Conservation (phyloP, 2,888 invertebrate genomes). For the Nomada flava region DNA sequence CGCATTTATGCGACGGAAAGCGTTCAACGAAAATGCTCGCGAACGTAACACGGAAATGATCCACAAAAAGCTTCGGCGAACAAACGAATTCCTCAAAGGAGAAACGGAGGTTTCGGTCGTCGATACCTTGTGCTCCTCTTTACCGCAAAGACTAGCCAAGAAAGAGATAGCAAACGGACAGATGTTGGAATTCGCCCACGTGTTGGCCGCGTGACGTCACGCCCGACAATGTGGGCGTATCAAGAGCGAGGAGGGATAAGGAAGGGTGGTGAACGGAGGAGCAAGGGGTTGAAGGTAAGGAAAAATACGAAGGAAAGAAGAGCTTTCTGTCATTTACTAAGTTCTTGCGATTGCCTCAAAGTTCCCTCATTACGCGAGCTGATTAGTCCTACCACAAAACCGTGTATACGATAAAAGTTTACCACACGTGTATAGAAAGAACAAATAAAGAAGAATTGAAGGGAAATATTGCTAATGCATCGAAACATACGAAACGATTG, state of each 20-base stretch:
- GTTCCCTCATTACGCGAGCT: too few species aligned
- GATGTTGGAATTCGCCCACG: constrained; percentile 83
- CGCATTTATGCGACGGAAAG: constrained; percentile 1
- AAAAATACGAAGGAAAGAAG: constrained; percentile 9
- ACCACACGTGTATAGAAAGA: too few species aligned
- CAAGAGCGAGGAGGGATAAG: constrained; percentile 73
- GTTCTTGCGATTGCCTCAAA: too few species aligned
- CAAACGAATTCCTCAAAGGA: constrained; percentile 19
- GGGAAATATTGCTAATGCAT: too few species aligned
- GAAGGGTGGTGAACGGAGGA: constrained; percentile 77
- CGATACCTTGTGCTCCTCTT: constrained; percentile 29
- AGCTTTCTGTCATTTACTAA: too few species aligned
- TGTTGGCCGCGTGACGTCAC: constrained; percentile 82
- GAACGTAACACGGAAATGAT: constrained; percentile 1
- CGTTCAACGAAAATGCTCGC: constrained; percentile 18
- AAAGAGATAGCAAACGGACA: constrained; percentile 73
- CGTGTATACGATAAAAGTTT: too few species aligned
- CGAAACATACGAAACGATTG: background rate
- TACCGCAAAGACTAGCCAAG: constrained; percentile 40
- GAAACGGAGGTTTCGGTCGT: constrained; percentile 25
- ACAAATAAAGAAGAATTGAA: too few species aligned
- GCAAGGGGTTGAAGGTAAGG: background rate
- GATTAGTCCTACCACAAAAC: too few species aligned
- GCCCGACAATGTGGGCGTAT: constrained; percentile 83
- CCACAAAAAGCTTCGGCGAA: constrained; percentile 12